Conservation (phyloP, 2,797 vertebrate species). For the Acropternis orthonyx region DNA sequence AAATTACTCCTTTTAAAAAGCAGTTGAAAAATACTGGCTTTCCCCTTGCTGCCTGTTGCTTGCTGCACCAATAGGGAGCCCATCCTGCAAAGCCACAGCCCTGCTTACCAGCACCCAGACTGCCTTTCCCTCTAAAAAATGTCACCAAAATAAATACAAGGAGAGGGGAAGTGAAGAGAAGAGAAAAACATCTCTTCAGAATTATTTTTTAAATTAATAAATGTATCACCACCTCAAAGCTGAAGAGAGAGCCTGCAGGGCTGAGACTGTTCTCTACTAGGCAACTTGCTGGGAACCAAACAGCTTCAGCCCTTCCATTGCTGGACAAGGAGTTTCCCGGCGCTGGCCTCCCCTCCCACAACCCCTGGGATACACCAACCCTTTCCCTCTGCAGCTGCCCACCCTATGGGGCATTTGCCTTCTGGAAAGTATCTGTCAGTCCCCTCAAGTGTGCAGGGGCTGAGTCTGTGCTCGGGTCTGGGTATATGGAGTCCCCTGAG, state of each 20-base stretch:
- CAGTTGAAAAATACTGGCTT: slow-evolving; percentile 7
- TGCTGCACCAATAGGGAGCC: background rate
- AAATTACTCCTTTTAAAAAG: slow-evolving; percentile 17
- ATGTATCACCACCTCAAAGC: background rate
- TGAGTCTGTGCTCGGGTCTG: background rate
- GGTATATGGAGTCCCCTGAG: fast-evolving
- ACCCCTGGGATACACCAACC: background rate
- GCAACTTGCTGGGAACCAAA: background rate
- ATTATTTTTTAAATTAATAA: background rate
- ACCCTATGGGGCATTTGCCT: fast-evolving
- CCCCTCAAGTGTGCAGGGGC: fast-evolving
- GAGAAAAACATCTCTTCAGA: background rate
- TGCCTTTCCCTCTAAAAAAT: background rate
- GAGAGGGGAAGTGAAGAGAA: background rate
- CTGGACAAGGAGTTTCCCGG: background rate
- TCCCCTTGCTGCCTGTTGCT: background rate
- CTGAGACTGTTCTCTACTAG: background rate
- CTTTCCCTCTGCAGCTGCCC: background rate
- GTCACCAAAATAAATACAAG: background rate
- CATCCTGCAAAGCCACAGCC: background rate
- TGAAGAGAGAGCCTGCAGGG: background rate
- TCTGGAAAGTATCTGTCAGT: background rate
- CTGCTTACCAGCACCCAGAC: background rate
- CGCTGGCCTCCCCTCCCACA: fast-evolving
- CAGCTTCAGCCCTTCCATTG: background rate